These are phyloP conservation scores for Galemys pyrenaicus DNA, from an alignment of 2,113 vertebrate genomes.

Conservation along the genomic window DNA sequence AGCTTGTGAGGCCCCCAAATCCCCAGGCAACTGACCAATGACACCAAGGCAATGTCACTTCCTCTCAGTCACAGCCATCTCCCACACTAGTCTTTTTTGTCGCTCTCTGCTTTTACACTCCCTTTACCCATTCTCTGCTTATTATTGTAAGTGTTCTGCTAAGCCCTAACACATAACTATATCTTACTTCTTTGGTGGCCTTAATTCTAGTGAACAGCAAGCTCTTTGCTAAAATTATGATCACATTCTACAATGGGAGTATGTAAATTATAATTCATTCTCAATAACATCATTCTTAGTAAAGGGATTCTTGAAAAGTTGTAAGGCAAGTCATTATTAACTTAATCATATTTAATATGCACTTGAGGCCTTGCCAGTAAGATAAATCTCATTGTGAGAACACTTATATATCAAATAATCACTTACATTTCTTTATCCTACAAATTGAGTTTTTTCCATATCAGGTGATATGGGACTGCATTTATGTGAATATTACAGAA, in stretches of 20 bases:
- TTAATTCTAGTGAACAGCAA: slow-evolving; percentile 11
- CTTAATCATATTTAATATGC: slow-evolving; percentile 57
- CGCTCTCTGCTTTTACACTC: neutral
- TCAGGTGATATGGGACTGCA: neutral
- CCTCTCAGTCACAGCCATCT: neutral
- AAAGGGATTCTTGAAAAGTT: slow-evolving; percentile 40
- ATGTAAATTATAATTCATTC: slow-evolving; percentile 33
- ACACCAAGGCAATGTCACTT: neutral
- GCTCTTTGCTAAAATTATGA: slow-evolving; percentile 28
- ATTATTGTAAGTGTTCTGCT: slow-evolving; percentile 5
- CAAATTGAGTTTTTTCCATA: slow-evolving; percentile 25
- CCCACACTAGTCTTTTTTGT: neutral
- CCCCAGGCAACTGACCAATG: neutral
- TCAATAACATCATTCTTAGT: slow-evolving; percentile 50
- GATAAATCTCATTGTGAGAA: slow-evolving; percentile 32
- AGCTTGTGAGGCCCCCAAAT: neutral
- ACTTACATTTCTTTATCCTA: slow-evolving; percentile 53
- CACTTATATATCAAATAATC: slow-evolving; percentile 48
- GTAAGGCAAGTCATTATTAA: slow-evolving; percentile 42
- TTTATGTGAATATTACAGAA: slow-evolving; percentile 48
- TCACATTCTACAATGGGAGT: slow-evolving; percentile 8
- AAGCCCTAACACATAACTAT: neutral
- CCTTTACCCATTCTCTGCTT: neutral
- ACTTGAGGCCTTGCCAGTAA: slow-evolving; percentile 37
- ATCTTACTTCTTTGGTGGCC: slow-evolving; percentile 1